These are phyloP conservation scores for Eurypyga helias DNA, from an alignment of 2,113 vertebrate species.

Conservation along the genomic window DNA sequence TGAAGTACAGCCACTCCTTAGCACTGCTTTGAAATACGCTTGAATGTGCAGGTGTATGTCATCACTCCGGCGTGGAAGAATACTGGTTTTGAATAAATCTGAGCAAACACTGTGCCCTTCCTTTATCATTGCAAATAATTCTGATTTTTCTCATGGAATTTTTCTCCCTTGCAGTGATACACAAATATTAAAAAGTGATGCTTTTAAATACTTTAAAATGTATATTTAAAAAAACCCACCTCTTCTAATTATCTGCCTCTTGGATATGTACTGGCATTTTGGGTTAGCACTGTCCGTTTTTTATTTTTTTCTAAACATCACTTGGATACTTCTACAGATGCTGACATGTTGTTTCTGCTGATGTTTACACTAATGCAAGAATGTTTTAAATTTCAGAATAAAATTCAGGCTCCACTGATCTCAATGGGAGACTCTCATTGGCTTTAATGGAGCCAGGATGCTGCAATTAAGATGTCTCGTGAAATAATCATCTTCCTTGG, in stretches of 20 bases:
- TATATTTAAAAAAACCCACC: conserved; percentile 13
- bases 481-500: conserved; percentile 44
- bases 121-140: not conserved
- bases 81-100: not conserved
- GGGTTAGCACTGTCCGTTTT: conserved; percentile 43
- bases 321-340: conserved; percentile 70
- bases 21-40: not conserved
- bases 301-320: conserved; percentile 59
- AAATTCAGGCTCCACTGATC: conserved; percentile 24
- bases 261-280: conserved; percentile 52
- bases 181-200: not conserved
- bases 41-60: not conserved
- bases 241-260: conserved; percentile 54
- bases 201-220: conserved; percentile 44
- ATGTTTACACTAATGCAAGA: conserved; percentile 67
- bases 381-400: conserved; percentile 52
- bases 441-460: conserved; percentile 57
- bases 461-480: conserved; percentile 48
- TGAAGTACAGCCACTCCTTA: not conserved
- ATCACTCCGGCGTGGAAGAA: not conserved
- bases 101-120: conserved; percentile 54
- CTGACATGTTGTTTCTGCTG: conserved; percentile 51
- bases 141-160: not conserved
- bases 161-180: not conserved
- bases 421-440: not conserved